A percentile compares a stretch with the other conserved stretches of the same genome.
Conservation (phyloP, 2,113 vertebrate genomes). For the Lepus americanus region DNA sequence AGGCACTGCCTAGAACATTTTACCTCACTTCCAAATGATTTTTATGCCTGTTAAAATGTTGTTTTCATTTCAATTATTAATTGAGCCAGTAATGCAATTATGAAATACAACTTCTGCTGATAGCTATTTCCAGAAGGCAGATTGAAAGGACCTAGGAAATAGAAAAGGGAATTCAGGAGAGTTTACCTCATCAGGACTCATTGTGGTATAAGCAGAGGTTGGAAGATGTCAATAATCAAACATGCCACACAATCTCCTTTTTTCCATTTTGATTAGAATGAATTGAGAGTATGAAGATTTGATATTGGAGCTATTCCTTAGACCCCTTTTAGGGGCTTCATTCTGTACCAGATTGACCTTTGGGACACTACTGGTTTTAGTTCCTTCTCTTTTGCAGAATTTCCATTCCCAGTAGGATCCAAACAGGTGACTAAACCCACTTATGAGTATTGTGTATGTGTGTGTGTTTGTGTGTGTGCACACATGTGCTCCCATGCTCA, state of each 20-base stretch:
- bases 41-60: constrained; percentile 87
- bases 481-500: not conserved
- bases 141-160: constrained; percentile 70
- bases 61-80: constrained; percentile 90
- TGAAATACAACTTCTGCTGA: constrained; percentile 82
- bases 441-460: not conserved
- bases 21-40: constrained; percentile 88
- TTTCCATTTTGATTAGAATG: not conserved
- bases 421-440: not conserved
- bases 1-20: constrained; percentile 78
- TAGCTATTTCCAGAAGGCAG: constrained; percentile 78
- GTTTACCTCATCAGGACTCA: constrained; percentile 41
- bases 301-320: not conserved
- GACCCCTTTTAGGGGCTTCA: not conserved
- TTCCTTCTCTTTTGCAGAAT: not conserved
- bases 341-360: not conserved
- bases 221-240: not conserved
- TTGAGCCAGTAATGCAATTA: constrained; percentile 88
- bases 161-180: not conserved
- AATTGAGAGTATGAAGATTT: not conserved
- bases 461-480: not conserved
- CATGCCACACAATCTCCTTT: not conserved
- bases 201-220: not conserved
- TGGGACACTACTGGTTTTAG: not conserved
- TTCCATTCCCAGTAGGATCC: not conserved